Percentiles rank a stretch among this genome's conserved stretches.
phyloP scores from a whole-genome alignment of 2,888 invertebrate species.

The Nemapogon koenigi region DNA sequence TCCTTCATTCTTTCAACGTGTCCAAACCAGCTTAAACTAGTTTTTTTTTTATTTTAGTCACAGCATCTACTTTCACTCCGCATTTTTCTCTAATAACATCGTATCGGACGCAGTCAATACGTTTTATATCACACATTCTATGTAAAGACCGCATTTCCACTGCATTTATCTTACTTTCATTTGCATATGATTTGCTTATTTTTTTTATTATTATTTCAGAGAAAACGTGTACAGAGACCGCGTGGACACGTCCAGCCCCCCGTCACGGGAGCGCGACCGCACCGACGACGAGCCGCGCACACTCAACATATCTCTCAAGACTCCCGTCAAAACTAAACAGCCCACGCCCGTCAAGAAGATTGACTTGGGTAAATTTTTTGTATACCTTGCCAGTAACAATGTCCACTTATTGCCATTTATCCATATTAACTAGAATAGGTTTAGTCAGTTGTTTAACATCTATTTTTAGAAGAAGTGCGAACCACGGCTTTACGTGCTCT shows the following conservation, averaged over 20 bases:
- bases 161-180: neutral
- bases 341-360: conserved; percentile 55
- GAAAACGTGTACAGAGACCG: conserved; percentile 64
- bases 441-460: no score
- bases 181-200: neutral
- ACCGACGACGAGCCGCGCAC: conserved; percentile 20
- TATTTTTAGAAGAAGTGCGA: no score
- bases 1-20: no score
- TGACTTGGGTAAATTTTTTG: conserved; percentile 48
- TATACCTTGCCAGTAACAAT: no score
- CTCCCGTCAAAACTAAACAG: conserved; percentile 29
- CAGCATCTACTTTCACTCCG: no score
- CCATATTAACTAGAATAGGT: no score
- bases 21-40: no score
- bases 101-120: no score
- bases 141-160: neutral
- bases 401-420: no score
- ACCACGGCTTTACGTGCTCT: no score
- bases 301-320: conserved; percentile 40
- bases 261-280: conserved; percentile 29
- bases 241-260: conserved; percentile 32
- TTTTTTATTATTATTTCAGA: conserved; percentile 22
- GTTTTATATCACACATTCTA: neutral
- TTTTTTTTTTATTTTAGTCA: no score
- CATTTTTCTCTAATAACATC: no score